These are phyloP conservation scores for Haemorhous mexicanus DNA, from an alignment of 2,113 vertebrate species.

Conservation along the genomic window DNA sequence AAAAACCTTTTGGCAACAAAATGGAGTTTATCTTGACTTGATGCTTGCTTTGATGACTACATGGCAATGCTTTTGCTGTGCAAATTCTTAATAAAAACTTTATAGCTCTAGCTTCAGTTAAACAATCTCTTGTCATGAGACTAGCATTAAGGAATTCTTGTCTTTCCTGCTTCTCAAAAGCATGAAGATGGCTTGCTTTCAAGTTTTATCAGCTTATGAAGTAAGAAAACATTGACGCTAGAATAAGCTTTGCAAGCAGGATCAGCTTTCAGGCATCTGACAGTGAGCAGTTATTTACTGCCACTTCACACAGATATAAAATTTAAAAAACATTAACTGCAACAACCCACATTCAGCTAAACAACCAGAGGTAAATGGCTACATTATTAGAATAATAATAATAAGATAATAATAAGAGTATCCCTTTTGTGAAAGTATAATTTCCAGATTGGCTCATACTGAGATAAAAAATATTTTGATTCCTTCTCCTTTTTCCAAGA, in stretches of 20 bases:
- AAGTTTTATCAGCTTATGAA: neutral
- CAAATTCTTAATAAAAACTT: neutral
- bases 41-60: neutral
- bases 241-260: neutral
- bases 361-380: neutral
- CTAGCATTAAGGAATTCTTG: neutral
- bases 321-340: neutral
- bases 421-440: neutral
- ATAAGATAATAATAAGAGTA: neutral
- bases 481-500: neutral
- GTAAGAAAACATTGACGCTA: neutral
- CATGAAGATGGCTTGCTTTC: neutral
- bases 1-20: neutral
- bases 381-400: neutral
- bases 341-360: neutral
- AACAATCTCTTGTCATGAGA: neutral
- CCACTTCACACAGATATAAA: neutral
- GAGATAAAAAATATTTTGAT: neutral
- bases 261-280: neutral
- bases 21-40: neutral
- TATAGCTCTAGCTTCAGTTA: neutral
- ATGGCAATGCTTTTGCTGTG: neutral
- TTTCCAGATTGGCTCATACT: neutral
- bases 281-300: neutral
- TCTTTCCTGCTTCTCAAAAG: neutral